Evolutionary conservation across 2,888 invertebrate species (phyloP).

Genomic region (Cephalotes varians): DNA sequence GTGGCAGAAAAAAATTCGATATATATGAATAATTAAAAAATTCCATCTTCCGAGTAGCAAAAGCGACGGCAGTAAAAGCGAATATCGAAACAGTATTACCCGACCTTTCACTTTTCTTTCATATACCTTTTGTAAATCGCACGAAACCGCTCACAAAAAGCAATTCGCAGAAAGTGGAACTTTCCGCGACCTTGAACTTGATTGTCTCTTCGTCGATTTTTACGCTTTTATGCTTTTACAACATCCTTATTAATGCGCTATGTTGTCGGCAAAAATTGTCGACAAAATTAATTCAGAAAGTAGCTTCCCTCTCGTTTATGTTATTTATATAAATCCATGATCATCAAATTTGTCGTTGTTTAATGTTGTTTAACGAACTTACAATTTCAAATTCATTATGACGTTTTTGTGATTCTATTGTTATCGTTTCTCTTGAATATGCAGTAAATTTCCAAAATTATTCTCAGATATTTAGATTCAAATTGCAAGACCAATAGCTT

Average conservation of each 20-base stretch:
- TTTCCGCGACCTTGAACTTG: not conserved
- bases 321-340: too few relatives aligned
- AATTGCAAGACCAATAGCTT: too few relatives aligned
- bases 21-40: conserved; percentile 13
- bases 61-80: not conserved
- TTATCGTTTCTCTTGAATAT: too few relatives aligned
- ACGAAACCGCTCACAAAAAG: not conserved
- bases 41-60: not conserved
- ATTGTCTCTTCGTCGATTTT: not conserved
- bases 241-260: not conserved
- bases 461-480: too few relatives aligned
- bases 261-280: not conserved
- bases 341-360: too few relatives aligned
- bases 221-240: not conserved
- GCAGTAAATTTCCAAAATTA: too few relatives aligned
- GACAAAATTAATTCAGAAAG: not conserved
- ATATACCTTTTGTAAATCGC: not conserved
- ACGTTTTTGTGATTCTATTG: too few relatives aligned
- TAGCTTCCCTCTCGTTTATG: not conserved
- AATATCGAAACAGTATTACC: not conserved
- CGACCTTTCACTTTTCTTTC: conserved; percentile 35
- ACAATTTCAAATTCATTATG: too few relatives aligned
- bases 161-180: conserved; percentile 15
- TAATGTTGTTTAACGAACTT: too few relatives aligned
- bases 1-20: not conserved